Evolutionary conservation across 2,113 vertebrate genomes (phyloP).

Genomic region (Brachyistius frenatus): DNA sequence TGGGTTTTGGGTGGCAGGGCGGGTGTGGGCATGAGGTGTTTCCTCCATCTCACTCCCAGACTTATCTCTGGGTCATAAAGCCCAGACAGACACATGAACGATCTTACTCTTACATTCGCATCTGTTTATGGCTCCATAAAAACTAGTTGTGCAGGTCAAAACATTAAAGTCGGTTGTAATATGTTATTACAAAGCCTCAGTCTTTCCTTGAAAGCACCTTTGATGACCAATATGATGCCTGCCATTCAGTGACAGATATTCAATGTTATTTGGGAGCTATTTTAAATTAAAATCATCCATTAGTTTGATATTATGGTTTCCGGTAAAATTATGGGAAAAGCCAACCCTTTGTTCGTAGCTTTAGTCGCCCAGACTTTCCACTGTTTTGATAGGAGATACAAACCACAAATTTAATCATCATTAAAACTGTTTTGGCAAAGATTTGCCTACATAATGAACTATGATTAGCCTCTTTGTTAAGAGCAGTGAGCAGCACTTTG

Average conservation of each 20-base stretch:
- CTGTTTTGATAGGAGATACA: constrained; percentile 12
- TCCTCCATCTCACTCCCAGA: constrained; percentile 58
- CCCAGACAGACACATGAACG: constrained; percentile 71
- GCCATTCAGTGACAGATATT: constrained; percentile 32
- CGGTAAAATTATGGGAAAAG: constrained; percentile 40
- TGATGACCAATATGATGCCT: constrained; percentile 40
- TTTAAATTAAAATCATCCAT: constrained; percentile 44
- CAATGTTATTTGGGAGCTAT: constrained; percentile 9
- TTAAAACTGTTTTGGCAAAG: background rate
- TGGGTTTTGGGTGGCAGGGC: constrained; percentile 54
- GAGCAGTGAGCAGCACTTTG: too few species aligned
- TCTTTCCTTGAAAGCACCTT: constrained; percentile 30
- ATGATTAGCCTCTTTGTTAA: background rate
- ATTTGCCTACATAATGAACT: background rate
- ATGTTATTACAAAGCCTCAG: background rate
- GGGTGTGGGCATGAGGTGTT: constrained; percentile 55
- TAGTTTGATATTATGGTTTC: constrained; percentile 30
- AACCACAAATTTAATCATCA: constrained; percentile 16
- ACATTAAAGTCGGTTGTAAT: background rate
- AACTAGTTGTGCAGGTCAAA: constrained; percentile 1
- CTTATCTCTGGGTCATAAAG: constrained; percentile 70
- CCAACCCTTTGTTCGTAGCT: constrained; percentile 49
- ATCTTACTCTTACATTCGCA: constrained; percentile 30
- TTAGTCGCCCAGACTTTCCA: constrained; percentile 8
- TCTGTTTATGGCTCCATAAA: constrained; percentile 45